phyloP scores from a whole-genome alignment of 2,113 vertebrate genomes.

The Urocolius indicus region DNA sequence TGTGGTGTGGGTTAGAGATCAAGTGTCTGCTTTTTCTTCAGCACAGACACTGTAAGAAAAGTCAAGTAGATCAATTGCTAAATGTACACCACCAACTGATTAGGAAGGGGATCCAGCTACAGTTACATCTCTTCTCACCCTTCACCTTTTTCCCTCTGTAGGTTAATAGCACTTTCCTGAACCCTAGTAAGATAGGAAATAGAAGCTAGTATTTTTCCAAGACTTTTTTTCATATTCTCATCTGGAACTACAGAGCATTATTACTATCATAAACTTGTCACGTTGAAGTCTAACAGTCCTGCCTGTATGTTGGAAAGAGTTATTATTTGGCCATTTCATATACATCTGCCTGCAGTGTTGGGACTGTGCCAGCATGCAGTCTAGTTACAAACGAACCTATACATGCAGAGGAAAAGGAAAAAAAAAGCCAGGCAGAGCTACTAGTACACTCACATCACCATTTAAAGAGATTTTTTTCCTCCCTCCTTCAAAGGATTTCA shows the following conservation, averaged over 20 bases:
- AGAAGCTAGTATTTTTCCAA: neutral
- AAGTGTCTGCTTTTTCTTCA: neutral
- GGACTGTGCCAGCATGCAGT: slow-evolving; percentile 44
- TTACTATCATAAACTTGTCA: slow-evolving; percentile 6
- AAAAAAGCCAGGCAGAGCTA: neutral
- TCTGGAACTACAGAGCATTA: neutral
- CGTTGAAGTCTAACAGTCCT: neutral
- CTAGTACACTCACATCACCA: neutral
- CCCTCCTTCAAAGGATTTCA: neutral
- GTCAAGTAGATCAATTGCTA: neutral
- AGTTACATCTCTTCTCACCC: neutral
- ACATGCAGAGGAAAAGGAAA: neutral
- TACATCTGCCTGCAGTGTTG: slow-evolving; percentile 52
- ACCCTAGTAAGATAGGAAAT: neutral
- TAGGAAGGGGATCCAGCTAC: neutral
- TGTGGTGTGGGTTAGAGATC: neutral
- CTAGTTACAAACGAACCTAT: neutral
- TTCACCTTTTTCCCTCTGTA: neutral
- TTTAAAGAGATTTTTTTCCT: slow-evolving; percentile 36
- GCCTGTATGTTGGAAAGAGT: neutral
- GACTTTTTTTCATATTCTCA: slow-evolving; percentile 7
- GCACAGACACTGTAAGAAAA: neutral
- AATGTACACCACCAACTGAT: neutral
- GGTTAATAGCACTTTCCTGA: neutral
- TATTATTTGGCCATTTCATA: neutral